A percentile compares a stretch with the other conserved stretches of the same genome.
Evolutionary conservation across 2,888 invertebrate genomes (phyloP).

Genomic region (Marronus borbonicus): DNA sequence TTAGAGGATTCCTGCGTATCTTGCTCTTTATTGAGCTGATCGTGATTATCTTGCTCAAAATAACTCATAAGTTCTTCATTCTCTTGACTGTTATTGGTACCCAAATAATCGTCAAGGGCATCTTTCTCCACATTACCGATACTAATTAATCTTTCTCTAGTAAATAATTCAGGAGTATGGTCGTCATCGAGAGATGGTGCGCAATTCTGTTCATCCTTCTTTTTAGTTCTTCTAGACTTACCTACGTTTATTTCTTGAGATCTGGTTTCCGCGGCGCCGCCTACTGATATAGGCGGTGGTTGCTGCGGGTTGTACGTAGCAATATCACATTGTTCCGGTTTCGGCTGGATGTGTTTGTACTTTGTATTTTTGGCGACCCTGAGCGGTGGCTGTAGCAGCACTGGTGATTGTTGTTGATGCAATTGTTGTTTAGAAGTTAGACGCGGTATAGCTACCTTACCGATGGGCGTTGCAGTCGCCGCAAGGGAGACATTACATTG

Average conservation of each 20-base stretch:
- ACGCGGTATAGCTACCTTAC: slow-evolving; percentile 66
- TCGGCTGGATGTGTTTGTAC: slow-evolving; percentile 73
- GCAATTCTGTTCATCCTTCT: slow-evolving; percentile 53
- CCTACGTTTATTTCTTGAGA: slow-evolving; percentile 64
- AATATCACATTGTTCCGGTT: slow-evolving; percentile 69
- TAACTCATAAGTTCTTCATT: slow-evolving; percentile 89
- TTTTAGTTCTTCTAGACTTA: slow-evolving; percentile 57
- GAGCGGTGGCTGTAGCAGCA: slow-evolving; percentile 55
- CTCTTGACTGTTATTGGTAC: slow-evolving; percentile 83
- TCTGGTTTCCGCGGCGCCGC: slow-evolving; percentile 64
- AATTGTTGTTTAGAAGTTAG: slow-evolving; percentile 55
- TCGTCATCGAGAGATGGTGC: slow-evolving; percentile 51
- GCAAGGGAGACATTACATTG: slow-evolving; percentile 19
- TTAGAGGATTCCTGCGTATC: slow-evolving; percentile 61
- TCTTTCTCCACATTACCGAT: slow-evolving; percentile 86
- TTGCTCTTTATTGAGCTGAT: slow-evolving; percentile 70
- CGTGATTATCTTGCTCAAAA: slow-evolving; percentile 76
- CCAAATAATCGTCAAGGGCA: slow-evolving; percentile 86
- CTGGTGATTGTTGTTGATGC: slow-evolving; percentile 57
- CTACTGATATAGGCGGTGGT: slow-evolving; percentile 25
- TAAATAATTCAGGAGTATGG: slow-evolving; percentile 55
- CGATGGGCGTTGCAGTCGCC: slow-evolving; percentile 45
- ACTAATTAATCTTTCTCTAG: slow-evolving; percentile 80
- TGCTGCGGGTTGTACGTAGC: slow-evolving; percentile 67
- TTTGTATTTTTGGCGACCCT: slow-evolving; percentile 61